Conservation (phyloP, 2,888 invertebrate species). For the Xestoiulus laeticollis region DNA sequence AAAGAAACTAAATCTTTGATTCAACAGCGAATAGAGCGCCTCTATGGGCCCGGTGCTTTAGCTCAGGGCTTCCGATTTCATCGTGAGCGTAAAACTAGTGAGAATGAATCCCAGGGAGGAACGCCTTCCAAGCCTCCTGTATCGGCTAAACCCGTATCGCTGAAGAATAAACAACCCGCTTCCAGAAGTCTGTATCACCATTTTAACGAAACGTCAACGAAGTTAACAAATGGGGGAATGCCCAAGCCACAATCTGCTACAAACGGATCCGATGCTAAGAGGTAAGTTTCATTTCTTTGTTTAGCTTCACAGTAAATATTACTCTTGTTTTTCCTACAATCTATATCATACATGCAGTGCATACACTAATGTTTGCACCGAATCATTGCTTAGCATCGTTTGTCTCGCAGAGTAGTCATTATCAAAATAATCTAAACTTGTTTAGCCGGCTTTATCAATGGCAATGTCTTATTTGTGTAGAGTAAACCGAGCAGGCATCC, state of each 20-base stretch:
- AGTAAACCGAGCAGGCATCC: no score
- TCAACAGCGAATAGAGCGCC: slow-evolving; percentile 85
- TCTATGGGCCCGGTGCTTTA: slow-evolving; percentile 87
- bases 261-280: not conserved
- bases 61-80: slow-evolving; percentile 77
- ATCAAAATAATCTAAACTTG: no score
- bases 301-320: not conserved
- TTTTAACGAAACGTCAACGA: not conserved
- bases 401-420: no score
- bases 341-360: no score
- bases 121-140: not conserved
- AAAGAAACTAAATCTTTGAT: slow-evolving; percentile 73
- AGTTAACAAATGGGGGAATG: not conserved
- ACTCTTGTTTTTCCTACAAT: not conserved
- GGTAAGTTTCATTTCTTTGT: no score
- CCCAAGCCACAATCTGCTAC: not conserved
- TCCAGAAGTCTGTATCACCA: not conserved
- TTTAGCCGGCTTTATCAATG: no score
- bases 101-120: not conserved
- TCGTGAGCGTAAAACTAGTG: slow-evolving; percentile 47
- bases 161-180: not conserved
- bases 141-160: not conserved
- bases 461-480: no score
- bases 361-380: no score
- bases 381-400: no score